Evolutionary conservation across 2,113 vertebrate genomes (phyloP).

Genomic region (Holacanthus passer): DNA sequence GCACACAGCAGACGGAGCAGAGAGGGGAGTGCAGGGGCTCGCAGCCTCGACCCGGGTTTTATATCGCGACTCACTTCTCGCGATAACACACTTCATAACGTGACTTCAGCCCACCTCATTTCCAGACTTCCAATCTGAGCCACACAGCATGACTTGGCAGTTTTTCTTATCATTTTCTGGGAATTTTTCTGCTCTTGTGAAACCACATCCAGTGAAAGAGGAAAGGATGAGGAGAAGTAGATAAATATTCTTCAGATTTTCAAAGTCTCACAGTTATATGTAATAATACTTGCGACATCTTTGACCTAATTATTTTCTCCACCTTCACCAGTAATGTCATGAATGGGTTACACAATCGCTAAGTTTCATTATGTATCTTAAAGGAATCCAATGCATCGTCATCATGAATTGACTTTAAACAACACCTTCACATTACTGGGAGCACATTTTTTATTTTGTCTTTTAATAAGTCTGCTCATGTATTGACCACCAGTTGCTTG

Average conservation of each 20-base stretch:
- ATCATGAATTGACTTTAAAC: conserved; percentile 27
- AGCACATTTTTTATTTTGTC: not conserved
- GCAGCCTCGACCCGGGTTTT: conserved; percentile 21
- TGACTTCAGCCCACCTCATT: not conserved
- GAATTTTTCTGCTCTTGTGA: conserved; percentile 16
- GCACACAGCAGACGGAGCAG: rapidly evolving
- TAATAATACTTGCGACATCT: not conserved
- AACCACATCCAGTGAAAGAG: not conserved
- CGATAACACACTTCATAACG: conserved; percentile 56
- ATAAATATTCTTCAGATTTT: conserved; percentile 12
- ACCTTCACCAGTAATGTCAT: not conserved
- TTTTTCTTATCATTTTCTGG: conserved; percentile 43
- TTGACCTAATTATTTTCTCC: not conserved
- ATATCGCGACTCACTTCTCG: conserved; percentile 75
- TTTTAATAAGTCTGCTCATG: too few species aligned
- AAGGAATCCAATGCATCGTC: conserved; percentile 4
- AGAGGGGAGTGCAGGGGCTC: not conserved
- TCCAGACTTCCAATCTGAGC: not conserved
- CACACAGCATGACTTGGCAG: conserved; percentile 83
- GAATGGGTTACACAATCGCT: not conserved
- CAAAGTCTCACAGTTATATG: not conserved
- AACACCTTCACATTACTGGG: not conserved
- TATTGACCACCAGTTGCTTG: too few species aligned
- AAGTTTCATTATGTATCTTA: conserved; percentile 39
- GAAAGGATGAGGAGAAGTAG: not conserved